A percentile compares a stretch with the other conserved stretches of the same genome.
These are phyloP conservation scores for Dicycla oo DNA, from an alignment of 2,888 invertebrate genomes.

Conservation along the genomic window DNA sequence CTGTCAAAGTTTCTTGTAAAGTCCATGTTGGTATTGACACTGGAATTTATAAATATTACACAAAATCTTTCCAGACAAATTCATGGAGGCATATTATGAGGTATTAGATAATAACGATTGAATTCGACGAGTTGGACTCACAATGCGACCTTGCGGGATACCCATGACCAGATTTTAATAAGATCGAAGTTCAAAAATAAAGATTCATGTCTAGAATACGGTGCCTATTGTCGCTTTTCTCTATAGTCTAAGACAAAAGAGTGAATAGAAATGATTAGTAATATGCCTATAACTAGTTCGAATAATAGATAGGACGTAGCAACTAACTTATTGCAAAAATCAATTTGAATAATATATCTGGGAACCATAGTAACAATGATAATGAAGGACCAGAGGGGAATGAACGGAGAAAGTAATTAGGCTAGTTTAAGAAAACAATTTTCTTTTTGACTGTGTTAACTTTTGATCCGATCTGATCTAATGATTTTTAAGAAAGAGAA, in stretches of 20 bases:
- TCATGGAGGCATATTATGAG: background rate
- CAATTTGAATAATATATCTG: too few relatives aligned
- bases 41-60: conserved; percentile 49
- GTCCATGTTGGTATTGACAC: conserved; percentile 78
- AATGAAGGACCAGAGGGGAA: too few relatives aligned
- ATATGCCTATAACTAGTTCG: background rate
- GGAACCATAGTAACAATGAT: too few relatives aligned
- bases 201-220: too few relatives aligned
- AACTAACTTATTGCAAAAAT: too few relatives aligned
- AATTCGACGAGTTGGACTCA: background rate
- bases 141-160: background rate
- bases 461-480: too few relatives aligned
- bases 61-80: background rate
- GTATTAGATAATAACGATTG: background rate
- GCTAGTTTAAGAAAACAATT: too few relatives aligned
- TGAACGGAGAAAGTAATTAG: too few relatives aligned
- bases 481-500: too few relatives aligned
- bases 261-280: too few relatives aligned
- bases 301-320: background rate
- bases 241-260: background rate
- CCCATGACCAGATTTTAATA: background rate
- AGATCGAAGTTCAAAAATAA: background rate
- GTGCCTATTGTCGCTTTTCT: background rate
- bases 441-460: too few relatives aligned
- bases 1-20: conserved; percentile 73